Conservation (phyloP, 2,113 vertebrate species). For the Lamprotornis superbus region DNA sequence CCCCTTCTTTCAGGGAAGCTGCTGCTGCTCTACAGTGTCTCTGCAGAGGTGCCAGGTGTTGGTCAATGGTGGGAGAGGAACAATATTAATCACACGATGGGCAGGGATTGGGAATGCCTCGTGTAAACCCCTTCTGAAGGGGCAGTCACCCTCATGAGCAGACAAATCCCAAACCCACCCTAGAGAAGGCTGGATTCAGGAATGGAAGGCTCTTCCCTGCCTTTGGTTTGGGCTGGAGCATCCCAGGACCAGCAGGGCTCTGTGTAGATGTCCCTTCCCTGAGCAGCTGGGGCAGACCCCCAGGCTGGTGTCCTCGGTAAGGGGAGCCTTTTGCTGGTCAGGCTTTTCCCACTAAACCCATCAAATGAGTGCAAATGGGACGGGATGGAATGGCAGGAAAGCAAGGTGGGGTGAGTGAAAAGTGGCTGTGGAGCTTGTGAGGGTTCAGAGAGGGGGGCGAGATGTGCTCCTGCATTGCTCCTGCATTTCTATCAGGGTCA, state of each 20-base stretch:
- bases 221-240: not conserved
- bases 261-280: accelerated
- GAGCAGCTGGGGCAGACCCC: not conserved
- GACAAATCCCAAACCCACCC: not conserved
- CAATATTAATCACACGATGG: accelerated
- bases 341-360: not conserved
- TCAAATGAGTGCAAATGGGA: not conserved
- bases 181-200: not conserved
- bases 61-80: not conserved
- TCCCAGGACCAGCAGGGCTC: not conserved
- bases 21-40: accelerated
- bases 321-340: not conserved
- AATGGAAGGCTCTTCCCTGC: not conserved
- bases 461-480: not conserved
- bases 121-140: accelerated
- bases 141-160: not conserved
- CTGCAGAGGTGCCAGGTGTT: not conserved
- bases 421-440: not conserved
- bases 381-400: not conserved
- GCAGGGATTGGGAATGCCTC: not conserved
- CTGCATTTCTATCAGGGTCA: not conserved
- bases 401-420: not conserved
- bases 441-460: accelerated
- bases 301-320: accelerated
- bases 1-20: not conserved